A percentile compares a stretch with the other conserved stretches of the same genome.
Evolutionary conservation across 2,113 vertebrate species (phyloP).

Genomic region (Mionectes macconnelli): DNA sequence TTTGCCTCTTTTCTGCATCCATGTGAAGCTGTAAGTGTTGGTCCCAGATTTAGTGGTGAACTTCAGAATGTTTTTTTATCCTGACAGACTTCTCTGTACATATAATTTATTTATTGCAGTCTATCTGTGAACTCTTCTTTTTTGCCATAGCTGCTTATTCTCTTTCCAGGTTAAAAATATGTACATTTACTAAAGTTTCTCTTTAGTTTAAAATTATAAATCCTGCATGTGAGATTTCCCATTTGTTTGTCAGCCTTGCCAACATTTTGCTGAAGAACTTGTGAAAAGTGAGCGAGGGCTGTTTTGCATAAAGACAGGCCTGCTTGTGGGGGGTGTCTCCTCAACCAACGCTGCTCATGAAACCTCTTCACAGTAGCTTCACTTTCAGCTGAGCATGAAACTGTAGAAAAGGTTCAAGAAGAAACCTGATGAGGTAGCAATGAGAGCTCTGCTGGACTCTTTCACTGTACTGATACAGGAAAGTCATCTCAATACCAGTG

Average conservation of each 20-base stretch:
- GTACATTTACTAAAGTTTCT: not conserved
- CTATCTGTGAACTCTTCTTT: not conserved
- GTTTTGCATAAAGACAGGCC: not conserved
- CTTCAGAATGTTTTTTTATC: not conserved
- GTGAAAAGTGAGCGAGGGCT: not conserved
- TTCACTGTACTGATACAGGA: not conserved
- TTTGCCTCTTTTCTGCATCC: not conserved
- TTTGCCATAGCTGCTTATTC: not conserved
- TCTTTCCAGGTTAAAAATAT: slow-evolving; percentile 19
- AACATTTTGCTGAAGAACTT: slow-evolving; percentile 31
- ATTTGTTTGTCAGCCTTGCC: slow-evolving; percentile 31
- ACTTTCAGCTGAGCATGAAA: not conserved
- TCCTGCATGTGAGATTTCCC: slow-evolving; percentile 10
- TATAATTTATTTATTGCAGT: not conserved
- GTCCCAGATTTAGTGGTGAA: not conserved
- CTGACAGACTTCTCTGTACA: not conserved
- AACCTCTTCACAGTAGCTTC: not conserved
- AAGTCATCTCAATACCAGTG: not conserved
- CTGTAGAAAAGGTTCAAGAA: not conserved
- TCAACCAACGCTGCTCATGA: not conserved
- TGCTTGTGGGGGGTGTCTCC: not conserved
- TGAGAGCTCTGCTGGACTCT: not conserved
- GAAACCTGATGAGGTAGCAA: not conserved
- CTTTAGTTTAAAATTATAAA: slow-evolving; percentile 30
- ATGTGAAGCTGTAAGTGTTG: not conserved